Conservation (phyloP, 1,140 invertebrate genomes). For the Atopsyche davidsoni region DNA sequence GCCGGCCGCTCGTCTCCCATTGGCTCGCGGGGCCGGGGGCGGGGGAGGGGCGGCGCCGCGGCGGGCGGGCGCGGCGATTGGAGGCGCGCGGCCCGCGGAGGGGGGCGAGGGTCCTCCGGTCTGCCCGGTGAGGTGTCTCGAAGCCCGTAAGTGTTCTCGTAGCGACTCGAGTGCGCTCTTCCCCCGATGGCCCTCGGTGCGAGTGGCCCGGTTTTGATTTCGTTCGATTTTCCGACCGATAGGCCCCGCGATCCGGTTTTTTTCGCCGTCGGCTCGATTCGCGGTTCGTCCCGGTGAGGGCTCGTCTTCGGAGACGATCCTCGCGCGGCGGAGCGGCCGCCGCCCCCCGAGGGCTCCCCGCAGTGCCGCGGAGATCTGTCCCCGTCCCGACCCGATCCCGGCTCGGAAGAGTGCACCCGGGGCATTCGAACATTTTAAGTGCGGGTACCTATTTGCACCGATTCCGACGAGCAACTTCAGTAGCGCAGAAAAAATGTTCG, state of each 20-base stretch:
- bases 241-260: constrained; percentile 22
- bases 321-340: constrained; percentile 42
- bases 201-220: constrained; percentile 31
- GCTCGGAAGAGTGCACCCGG: no score
- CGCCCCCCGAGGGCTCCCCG: no score
- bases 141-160: constrained; percentile 30
- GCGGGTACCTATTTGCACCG: no score
- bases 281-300: constrained; percentile 20
- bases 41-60: constrained; percentile 3
- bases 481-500: no score
- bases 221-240: constrained; percentile 31
- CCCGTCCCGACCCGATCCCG: no score
- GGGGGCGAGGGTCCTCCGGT: constrained; percentile 12
- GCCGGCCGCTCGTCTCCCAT: background rate
- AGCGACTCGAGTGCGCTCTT: constrained; percentile 28
- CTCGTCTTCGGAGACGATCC: constrained; percentile 38
- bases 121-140: constrained; percentile 27
- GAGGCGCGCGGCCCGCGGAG: background rate
- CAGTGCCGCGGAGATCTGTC: no score
- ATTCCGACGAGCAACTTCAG: no score
- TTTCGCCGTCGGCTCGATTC: constrained; percentile 3
- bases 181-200: constrained; percentile 27
- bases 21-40: background rate
- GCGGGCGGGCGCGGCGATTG: background rate
- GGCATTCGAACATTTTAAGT: no score